A percentile compares a stretch with the other conserved stretches of the same genome.
These are phyloP conservation scores for Lepus americanus DNA, from an alignment of 2,113 vertebrate genomes.

Conservation along the genomic window DNA sequence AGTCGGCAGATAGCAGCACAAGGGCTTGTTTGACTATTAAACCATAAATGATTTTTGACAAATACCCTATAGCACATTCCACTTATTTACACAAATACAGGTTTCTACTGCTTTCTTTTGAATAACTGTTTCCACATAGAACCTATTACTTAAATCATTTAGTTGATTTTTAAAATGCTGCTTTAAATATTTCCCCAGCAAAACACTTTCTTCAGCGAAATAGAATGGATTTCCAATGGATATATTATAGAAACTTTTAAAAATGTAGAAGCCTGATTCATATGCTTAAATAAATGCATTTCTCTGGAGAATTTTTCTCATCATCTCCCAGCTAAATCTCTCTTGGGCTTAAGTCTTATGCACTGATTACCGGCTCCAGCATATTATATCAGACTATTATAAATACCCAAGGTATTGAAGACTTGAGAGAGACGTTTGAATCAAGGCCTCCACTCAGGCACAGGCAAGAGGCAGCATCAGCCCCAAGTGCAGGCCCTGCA, in stretches of 20 bases:
- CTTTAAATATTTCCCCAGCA: constrained; percentile 20
- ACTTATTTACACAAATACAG: constrained; percentile 47
- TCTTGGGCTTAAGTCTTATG: constrained; percentile 9
- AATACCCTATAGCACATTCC: constrained; percentile 23
- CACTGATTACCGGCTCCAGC: constrained; percentile 50
- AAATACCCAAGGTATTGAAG: constrained; percentile 69
- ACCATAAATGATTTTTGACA: constrained; percentile 55
- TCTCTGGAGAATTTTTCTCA: constrained; percentile 63
- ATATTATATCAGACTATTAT: constrained; percentile 65
- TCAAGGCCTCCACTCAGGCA: constrained; percentile 49
- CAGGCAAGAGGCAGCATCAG: not conserved
- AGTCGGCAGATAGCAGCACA: not conserved
- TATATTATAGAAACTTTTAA: constrained; percentile 25
- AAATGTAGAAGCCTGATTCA: not conserved
- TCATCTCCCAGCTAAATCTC: constrained; percentile 52
- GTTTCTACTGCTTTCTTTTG: constrained; percentile 45
- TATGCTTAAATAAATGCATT: constrained; percentile 54
- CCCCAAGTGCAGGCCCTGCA: constrained; percentile 62
- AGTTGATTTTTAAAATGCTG: not conserved
- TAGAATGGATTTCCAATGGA: constrained; percentile 31
- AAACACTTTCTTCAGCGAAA: constrained; percentile 47
- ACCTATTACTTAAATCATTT: constrained; percentile 52
- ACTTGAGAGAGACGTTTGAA: constrained; percentile 72
- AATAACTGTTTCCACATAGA: constrained; percentile 30
- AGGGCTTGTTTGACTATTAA: constrained; percentile 49